These are phyloP conservation scores for Steinernema feltiae DNA, from an alignment of 1,140 invertebrate genomes.

Conservation along the genomic window DNA sequence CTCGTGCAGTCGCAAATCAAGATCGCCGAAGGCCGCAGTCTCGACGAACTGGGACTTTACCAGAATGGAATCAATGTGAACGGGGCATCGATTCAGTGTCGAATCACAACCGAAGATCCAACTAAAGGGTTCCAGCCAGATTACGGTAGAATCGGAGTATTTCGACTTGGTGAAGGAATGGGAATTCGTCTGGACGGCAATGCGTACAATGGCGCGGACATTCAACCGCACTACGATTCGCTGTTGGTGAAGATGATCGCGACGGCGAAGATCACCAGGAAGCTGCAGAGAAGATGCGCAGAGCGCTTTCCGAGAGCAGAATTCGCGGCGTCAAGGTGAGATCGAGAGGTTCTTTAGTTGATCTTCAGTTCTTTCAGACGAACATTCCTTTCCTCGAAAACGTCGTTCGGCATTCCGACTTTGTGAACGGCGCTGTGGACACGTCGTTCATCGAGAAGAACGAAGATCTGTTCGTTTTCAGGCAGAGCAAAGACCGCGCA, in stretches of 20 bases:
- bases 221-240: constrained; percentile 97
- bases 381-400: constrained; percentile 98
- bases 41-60: constrained; percentile 79
- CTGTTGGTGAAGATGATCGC: constrained; percentile 97
- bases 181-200: constrained; percentile 94
- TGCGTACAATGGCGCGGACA: constrained; percentile 89
- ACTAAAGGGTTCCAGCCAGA: constrained; percentile 94
- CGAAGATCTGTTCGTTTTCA: constrained; percentile 87
- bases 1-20: constrained; percentile 92
- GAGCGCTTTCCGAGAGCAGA: constrained; percentile 87
- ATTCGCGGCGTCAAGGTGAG: constrained; percentile 87
- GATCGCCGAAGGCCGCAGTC: constrained; percentile 84
- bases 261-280: constrained; percentile 80
- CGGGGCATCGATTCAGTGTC: constrained; percentile 86
- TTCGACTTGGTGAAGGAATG: constrained; percentile 94
- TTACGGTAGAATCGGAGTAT: constrained; percentile 89
- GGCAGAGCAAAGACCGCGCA: constrained; percentile 79
- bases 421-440: constrained; percentile 83
- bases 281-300: constrained; percentile 88
- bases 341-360: background rate
- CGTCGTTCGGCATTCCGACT: constrained; percentile 91
- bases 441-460: constrained; percentile 98
- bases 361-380: constrained; percentile 23
- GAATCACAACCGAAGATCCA: constrained; percentile 97
- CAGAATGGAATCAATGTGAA: constrained; percentile 81